phyloP scores from a whole-genome alignment of 2,888 invertebrate genomes.

The Digitonthophagus gazella region DNA sequence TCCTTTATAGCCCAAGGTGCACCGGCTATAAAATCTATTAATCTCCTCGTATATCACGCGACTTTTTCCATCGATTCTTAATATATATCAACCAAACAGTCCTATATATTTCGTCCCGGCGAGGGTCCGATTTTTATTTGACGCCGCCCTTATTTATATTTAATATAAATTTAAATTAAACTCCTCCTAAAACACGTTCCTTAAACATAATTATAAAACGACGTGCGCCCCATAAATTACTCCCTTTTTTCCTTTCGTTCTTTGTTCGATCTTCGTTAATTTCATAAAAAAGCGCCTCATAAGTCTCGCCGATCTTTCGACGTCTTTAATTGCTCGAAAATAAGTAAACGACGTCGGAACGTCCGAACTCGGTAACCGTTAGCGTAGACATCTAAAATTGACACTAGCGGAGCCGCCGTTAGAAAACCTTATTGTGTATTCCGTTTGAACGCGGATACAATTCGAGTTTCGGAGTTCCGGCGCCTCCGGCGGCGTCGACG shows the following conservation, averaged over 20 bases:
- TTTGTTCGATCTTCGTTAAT: background rate
- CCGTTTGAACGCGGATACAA: constrained; percentile 8
- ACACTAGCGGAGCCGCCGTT: constrained; percentile 1
- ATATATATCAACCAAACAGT: background rate
- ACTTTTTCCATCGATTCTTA: background rate
- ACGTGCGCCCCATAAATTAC: background rate
- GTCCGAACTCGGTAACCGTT: background rate
- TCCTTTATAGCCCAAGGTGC: constrained; percentile 35
- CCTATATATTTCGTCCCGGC: background rate
- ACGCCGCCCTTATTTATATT: background rate
- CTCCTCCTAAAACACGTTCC: constrained; percentile 4
- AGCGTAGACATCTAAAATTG: constrained; percentile 8
- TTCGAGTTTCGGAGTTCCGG: background rate
- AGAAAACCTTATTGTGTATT: constrained; percentile 17
- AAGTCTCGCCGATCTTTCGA: no score
- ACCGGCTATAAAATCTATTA: constrained; percentile 33
- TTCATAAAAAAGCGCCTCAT: no score
- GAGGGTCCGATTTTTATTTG: background rate
- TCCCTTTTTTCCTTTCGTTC: background rate
- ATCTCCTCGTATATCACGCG: constrained; percentile 28
- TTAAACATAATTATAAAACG: background rate
- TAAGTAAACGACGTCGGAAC: no score
- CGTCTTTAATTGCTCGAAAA: no score
- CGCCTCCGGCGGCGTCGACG: background rate
- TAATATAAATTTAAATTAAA: constrained; percentile 14